Base-by-base conservation (phyloP, 2,888 invertebrate genomes). In the Harpagoxenus sublaevis region DNA sequence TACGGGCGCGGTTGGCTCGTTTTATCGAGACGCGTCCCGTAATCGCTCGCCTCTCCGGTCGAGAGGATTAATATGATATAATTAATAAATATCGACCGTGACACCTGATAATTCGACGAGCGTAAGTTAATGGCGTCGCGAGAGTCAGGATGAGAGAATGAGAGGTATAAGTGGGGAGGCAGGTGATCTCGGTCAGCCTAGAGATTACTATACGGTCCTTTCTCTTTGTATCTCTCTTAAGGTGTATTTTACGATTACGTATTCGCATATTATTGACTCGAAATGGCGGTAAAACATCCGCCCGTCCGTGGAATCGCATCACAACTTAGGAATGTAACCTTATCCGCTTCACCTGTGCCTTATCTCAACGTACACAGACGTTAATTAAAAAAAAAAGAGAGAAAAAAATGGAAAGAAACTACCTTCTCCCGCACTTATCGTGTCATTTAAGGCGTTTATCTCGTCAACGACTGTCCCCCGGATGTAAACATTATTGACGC, bases 401-500 rank as follows among this genome's bases (percentile, higher is more conserved):
- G 23, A 5, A 62, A 48, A 39, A 48, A 28, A 35, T 70, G 28
- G 62, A 66, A 63, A 77, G 68, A 65, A 63, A 84, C 62, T 73
- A 51, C 48, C 84, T 78, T 63, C 75, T 84, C 81, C 55, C 57
- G 83, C 42, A 85, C 84, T 91, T 91, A 91, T 91, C 90, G 91
- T 90, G 91, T 89, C 88, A 89, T 87, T 90, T 84, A 79, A 84
- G 62, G 60, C 86, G 90, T 91, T 91, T 91, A 91, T 91, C 90
- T 91, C 90, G 85, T 89, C 90, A 87, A 90, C 90, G 90, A 73
- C 89, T 86, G 87, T 90, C 87, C 86, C 51, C 84, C 55, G 62
- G 86, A 85, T 91, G 91, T 91, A 85, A 91, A 91, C 90, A 91
- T 90, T 90, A 91, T 90, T 91, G 90, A 90, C 87, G 83, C 90